Percentiles rank a stretch among this genome's conserved stretches.
phyloP scores from a whole-genome alignment of 2,797 vertebrate genomes.

The Rhinoraja longicauda region DNA sequence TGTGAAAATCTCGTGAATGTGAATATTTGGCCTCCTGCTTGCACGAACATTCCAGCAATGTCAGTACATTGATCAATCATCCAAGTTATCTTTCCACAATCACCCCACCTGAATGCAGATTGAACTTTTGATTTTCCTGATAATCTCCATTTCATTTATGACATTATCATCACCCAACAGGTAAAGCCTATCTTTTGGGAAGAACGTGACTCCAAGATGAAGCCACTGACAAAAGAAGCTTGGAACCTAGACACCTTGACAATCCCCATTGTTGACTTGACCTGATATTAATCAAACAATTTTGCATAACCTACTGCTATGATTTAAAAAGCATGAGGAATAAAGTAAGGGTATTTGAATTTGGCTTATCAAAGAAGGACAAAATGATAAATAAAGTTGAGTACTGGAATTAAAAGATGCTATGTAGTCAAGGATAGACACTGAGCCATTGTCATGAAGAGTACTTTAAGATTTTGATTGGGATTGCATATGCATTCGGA shows the following conservation, averaged over 20 bases:
- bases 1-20: too few species aligned
- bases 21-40: too few species aligned
- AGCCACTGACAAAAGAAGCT: neutral
- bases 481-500: neutral
- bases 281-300: neutral
- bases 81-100: neutral
- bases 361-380: neutral
- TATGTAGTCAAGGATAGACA: neutral
- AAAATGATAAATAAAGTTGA: neutral
- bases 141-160: neutral
- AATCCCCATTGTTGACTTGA: neutral
- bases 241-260: neutral
- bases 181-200: neutral
- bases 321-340: neutral
- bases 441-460: neutral
- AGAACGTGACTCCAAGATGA: neutral
- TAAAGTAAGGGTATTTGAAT: neutral
- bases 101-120: neutral
- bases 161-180: neutral
- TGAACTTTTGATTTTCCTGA: neutral
- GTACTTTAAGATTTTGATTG: neutral
- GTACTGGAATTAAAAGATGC: neutral
- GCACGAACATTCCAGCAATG: neutral
- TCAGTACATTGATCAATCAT: neutral
- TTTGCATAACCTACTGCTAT: neutral